phyloP scores from a whole-genome alignment of 1,140 invertebrate genomes.

The Apis dorsata region DNA sequence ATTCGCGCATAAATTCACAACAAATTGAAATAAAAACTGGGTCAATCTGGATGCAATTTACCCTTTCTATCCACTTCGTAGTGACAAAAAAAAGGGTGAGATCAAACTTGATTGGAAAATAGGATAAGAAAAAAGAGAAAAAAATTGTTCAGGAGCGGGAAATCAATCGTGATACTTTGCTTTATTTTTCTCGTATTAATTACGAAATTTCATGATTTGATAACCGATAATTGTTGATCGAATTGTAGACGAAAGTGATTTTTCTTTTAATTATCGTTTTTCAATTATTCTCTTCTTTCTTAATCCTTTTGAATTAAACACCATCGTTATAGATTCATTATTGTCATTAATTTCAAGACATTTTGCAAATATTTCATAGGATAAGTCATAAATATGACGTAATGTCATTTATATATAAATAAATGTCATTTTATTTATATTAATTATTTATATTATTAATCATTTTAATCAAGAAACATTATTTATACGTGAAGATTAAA shows the following conservation, averaged over 20 bases:
- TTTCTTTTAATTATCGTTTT: neutral
- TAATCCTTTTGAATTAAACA: neutral
- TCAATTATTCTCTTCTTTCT: too few relatives aligned
- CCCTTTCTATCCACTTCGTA: conserved; percentile 17
- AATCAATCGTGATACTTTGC: conserved; percentile 39
- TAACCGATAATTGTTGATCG: conserved; percentile 23
- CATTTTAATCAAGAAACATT: too few relatives aligned
- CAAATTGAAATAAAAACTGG: conserved; percentile 69
- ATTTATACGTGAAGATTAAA: too few relatives aligned
- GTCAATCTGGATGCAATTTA: conserved; percentile 61
- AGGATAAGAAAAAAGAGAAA: neutral
- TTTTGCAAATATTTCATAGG: too few relatives aligned
- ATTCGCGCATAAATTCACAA: conserved; percentile 66
- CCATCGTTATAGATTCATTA: neutral
- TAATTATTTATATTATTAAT: too few relatives aligned
- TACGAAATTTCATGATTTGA: neutral
- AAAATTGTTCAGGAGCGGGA: conserved; percentile 48
- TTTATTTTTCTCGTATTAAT: conserved; percentile 33
- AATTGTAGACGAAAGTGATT: conserved; percentile 4
- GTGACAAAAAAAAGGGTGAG: conserved; percentile 1
- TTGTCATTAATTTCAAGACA: too few relatives aligned
- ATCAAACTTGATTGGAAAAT: too few relatives aligned
- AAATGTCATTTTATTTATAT: too few relatives aligned
- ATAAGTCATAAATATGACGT: too few relatives aligned
- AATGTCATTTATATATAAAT: too few relatives aligned